Evolutionary conservation across 2,888 invertebrate genomes (phyloP), one percentile per base, ranked within the genome.

Genomic region (Pterobdella sp.): DNA sequence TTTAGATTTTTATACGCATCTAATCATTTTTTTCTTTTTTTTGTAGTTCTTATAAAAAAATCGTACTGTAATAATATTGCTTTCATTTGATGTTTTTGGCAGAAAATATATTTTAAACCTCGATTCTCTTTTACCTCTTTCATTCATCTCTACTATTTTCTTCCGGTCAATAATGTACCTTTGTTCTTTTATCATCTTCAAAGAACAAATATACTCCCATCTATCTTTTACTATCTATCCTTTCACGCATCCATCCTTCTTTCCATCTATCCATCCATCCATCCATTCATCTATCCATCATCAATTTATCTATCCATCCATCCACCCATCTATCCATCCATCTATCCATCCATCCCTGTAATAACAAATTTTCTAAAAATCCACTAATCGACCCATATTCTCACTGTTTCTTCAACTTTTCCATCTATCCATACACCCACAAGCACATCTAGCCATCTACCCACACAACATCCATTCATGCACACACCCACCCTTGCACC

Each of bases 401-500:
- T 22, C 49, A 42, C 22, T 22, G 10, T 14, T 42, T 22, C 49
- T 14, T 42, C 49, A 7, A 42, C 22, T 22, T 22, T 14, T 42
- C 49, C 60, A 56, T 56, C 60, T 3, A 56, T 56, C n/a, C 60
- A 22, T 22, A 22, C 60, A 56, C n/a, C 60, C n/a, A 22, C n/a
- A 7, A 7, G 26, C 26, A 3, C 4, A 56, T 14, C 60, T n/a
- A 56, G 4, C 60, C n/a, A 56, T 14, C n/a, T 3, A 56, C 26
- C n/a, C n/a, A 14, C 3, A 7, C 4, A 18, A 22, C 4, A 56
- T 14, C 4, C 4, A 56, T 56, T 26, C 60, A 56, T 56, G n/a
- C 60, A 56, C 26, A 22, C 60, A 56, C 26, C 60, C 4, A 56
- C 26, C 60, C 60, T 26, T 56, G n/a, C 60, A 56, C n/a, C 60